Evolutionary conservation across 2,113 vertebrate genomes (phyloP).

Genomic region (Eira barbara): DNA sequence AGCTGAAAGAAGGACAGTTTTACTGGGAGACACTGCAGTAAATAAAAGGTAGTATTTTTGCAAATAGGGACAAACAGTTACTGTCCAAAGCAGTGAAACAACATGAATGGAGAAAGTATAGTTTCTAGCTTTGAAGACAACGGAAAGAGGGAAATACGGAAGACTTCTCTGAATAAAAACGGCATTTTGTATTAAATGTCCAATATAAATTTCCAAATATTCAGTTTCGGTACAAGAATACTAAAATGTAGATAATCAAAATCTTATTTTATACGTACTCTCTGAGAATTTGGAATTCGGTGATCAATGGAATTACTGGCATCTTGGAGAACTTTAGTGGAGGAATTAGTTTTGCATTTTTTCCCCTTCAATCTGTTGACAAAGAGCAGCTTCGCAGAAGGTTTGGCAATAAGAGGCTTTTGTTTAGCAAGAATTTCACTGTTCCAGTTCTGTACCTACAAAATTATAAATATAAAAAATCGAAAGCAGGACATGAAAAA

Average conservation of each 20-base stretch:
- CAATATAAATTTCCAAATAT: not conserved
- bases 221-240: not conserved
- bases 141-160: not conserved
- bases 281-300: constrained; percentile 82
- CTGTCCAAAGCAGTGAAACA: not conserved
- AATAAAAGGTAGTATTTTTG: not conserved
- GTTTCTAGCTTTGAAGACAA: constrained; percentile 1
- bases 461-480: constrained; percentile 53
- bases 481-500: constrained; percentile 15
- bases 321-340: constrained; percentile 93
- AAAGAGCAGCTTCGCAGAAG: constrained; percentile 95
- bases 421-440: constrained; percentile 94
- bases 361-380: constrained; percentile 94
- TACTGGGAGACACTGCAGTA: not conserved
- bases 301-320: constrained; percentile 92
- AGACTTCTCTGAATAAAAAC: not conserved
- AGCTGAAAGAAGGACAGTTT: not conserved
- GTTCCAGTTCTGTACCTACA: constrained; percentile 93
- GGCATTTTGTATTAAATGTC: not conserved
- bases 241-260: not conserved
- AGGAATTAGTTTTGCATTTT: constrained; percentile 88
- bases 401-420: constrained; percentile 90
- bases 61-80: not conserved
- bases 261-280: constrained; percentile 80
- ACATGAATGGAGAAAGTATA: not conserved